phyloP scores from a whole-genome alignment of 2,888 invertebrate species.

The Microchrysa polita region DNA sequence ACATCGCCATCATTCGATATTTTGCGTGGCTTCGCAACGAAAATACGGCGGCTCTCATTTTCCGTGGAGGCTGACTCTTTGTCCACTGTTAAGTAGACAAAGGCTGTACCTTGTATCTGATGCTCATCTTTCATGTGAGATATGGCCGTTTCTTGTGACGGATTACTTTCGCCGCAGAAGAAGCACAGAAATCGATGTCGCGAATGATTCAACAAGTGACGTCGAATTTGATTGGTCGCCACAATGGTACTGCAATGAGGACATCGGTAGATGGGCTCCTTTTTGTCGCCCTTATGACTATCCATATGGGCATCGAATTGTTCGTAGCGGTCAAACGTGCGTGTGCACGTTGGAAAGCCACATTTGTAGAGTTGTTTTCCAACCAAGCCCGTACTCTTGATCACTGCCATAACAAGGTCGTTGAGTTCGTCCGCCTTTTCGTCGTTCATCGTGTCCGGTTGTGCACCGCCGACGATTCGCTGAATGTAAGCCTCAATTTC shows the following conservation, averaged over 20 bases:
- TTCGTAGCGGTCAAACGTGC: slow-evolving; percentile 57
- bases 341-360: slow-evolving; percentile 64
- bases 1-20: neutral
- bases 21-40: slow-evolving; percentile 16
- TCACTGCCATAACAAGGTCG: neutral
- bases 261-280: slow-evolving; percentile 55
- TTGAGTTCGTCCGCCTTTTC: slow-evolving; percentile 5
- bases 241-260: slow-evolving; percentile 64
- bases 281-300: slow-evolving; percentile 39
- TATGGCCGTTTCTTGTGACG: slow-evolving; percentile 23
- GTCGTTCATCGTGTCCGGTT: slow-evolving; percentile 12
- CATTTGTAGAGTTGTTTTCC: slow-evolving; percentile 68
- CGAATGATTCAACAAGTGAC: slow-evolving; percentile 66
- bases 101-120: slow-evolving; percentile 11
- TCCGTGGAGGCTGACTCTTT: neutral
- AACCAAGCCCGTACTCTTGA: slow-evolving; percentile 54
- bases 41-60: slow-evolving; percentile 15
- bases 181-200: slow-evolving; percentile 69
- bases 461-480: slow-evolving; percentile 9
- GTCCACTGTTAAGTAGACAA: slow-evolving; percentile 20
- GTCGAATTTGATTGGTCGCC: slow-evolving; percentile 69
- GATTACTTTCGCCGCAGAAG: slow-evolving; percentile 65
- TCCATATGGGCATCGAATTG: slow-evolving; percentile 63
- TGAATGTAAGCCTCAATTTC: slow-evolving; percentile 24
- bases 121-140: slow-evolving; percentile 16